phyloP scores from a whole-genome alignment of 2,888 invertebrate genomes.

The Drosophila monieri region DNA sequence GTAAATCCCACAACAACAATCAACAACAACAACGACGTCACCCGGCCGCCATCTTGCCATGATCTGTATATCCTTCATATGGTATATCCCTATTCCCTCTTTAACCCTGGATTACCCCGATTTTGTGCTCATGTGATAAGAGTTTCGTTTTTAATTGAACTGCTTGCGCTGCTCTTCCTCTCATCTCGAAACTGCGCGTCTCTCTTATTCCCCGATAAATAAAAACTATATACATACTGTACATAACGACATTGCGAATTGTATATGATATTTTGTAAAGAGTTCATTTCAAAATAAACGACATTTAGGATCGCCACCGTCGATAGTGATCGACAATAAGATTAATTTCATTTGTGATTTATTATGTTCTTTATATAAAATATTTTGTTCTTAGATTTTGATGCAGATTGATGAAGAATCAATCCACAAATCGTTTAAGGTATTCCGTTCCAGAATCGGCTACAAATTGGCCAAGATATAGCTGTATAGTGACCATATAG shows the following conservation, averaged over 20 bases:
- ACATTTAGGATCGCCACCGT: conserved; percentile 44
- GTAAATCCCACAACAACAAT: conserved; percentile 51
- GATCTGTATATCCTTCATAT: conserved; percentile 13
- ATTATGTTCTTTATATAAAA: too few species aligned
- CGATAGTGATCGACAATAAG: conserved; percentile 41
- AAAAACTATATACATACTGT: conserved; percentile 42
- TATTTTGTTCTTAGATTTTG: too few species aligned
- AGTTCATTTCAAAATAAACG: conserved; percentile 46
- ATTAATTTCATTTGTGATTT: conserved; percentile 3
- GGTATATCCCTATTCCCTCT: neutral
- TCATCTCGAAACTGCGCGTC: conserved; percentile 46
- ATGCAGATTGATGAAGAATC: too few species aligned
- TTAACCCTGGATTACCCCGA: conserved; percentile 29
- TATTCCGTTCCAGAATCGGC: too few species aligned
- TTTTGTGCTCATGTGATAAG: conserved; percentile 74
- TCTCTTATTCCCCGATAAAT: conserved; percentile 25
- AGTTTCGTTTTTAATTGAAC: conserved; percentile 47
- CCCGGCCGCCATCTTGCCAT: conserved; percentile 45
- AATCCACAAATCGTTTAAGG: too few species aligned
- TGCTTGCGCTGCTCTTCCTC: conserved; percentile 62
- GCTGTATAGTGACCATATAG: too few species aligned
- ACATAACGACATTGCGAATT: conserved; percentile 36
- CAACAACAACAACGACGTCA: conserved; percentile 27
- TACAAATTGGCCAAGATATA: too few species aligned
- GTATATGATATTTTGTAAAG: conserved; percentile 55